Base-by-base conservation (phyloP, 2,113 vertebrate genomes). In the Centropus unirufus region DNA sequence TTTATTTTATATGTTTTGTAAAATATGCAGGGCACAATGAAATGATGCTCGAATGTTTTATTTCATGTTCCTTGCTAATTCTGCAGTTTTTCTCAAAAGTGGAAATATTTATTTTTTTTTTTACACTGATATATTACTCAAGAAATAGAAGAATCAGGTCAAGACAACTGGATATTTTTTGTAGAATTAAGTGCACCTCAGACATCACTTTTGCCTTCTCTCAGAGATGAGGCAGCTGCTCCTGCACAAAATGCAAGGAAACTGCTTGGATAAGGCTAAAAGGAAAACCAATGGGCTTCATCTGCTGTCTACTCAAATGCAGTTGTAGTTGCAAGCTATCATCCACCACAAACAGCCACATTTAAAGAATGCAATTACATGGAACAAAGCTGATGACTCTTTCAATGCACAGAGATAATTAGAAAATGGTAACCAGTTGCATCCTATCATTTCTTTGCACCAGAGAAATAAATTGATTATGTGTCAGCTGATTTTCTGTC, bases 301-400 rank as follows among this genome's bases (percentile, higher is more conserved):
- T 78, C 92, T 58, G 72, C 49, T 87, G 66, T 24, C 91, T 51
- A 13, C 58, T 69, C 94, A 69, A 91, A 89, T 3, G 5, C 0
- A 0, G 80, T 91, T 87, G 77, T 83, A 93, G 40, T 55, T 79
- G 74, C 73, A 84, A 94, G 85, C 49, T 92, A 62, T 92, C 92
- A 93, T 83, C 82, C 62, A 14, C 66, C 78, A 87, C 84, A 96
- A 96, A 95, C 64, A 83, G 93, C 70, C 93, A 76, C 84, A 73
- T 77, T 94, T 92, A 88, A 87, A 73, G 85, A 83, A 92, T 21
- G 82, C 79, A 94, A 80, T 95, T 95, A 83, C 85, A 96, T 0
- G 85, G 96, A 95, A 95, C 95, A 94, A 80, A 89, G 89, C 95
- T 97, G 93, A 96, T 95, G 94, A 79, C 75, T 94, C 84, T 85